A percentile compares a stretch with the other conserved stretches of the same genome.
Evolutionary conservation across 2,888 invertebrate genomes (phyloP).

Genomic region (Sinodicranocentrus sp.): DNA sequence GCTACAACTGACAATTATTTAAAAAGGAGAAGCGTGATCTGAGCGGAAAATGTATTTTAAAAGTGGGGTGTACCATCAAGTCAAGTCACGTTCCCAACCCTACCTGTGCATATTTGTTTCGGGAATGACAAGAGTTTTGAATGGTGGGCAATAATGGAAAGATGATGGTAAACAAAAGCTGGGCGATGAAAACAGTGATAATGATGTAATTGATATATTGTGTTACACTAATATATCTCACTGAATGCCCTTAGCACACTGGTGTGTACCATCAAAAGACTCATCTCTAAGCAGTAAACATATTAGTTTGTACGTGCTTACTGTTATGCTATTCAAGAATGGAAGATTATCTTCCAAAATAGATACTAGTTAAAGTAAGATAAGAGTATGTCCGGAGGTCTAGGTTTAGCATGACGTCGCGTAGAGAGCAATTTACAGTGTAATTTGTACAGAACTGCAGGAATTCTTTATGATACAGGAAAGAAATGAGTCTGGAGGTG

Average conservation of each 20-base stretch:
- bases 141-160: not conserved
- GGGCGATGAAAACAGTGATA: conserved; percentile 5
- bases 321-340: too few relatives aligned
- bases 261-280: too few relatives aligned
- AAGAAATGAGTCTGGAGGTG: conserved; percentile 61
- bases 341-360: too few relatives aligned
- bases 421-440: conserved; percentile 40
- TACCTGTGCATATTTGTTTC: not conserved
- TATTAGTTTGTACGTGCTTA: too few relatives aligned
- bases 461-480: conserved; percentile 29
- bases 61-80: not conserved
- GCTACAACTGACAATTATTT: conserved; percentile 1
- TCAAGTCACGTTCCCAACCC: conserved; percentile 26
- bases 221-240: conserved; percentile 2
- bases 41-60: conserved; percentile 13
- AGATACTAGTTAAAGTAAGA: too few relatives aligned
- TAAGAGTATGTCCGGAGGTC: not conserved
- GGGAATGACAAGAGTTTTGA: not conserved
- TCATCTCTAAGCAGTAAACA: too few relatives aligned
- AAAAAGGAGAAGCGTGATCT: conserved; percentile 29
- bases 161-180: not conserved
- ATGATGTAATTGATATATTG: conserved; percentile 35
- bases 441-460: conserved; percentile 58
- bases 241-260: not conserved
- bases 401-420: not conserved